These are phyloP conservation scores for Venusia cambrica DNA, from an alignment of 2,888 invertebrate species.

Conservation along the genomic window DNA sequence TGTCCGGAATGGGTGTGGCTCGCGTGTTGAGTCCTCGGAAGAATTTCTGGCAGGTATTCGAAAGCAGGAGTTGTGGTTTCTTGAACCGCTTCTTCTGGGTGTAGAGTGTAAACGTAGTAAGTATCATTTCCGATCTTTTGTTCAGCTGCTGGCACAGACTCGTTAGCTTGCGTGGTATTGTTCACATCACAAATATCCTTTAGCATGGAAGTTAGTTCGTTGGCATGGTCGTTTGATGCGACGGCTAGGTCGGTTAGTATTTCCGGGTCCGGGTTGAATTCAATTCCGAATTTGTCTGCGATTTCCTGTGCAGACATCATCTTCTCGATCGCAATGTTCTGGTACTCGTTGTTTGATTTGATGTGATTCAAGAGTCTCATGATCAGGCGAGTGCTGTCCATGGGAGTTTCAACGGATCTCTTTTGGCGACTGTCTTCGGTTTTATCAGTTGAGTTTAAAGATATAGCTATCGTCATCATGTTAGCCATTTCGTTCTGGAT, in stretches of 20 bases:
- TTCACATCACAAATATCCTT: conserved; percentile 49
- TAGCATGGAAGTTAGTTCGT: conserved; percentile 55
- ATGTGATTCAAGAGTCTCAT: conserved; percentile 66
- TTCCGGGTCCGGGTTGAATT: conserved; percentile 65
- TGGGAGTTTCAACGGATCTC: conserved; percentile 60
- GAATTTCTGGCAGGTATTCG: conserved; percentile 24
- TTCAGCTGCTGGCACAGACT: conserved; percentile 33
- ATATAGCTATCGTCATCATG: conserved; percentile 51
- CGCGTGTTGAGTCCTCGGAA: conserved; percentile 21
- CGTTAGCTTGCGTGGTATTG: conserved; percentile 38
- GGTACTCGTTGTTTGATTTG: conserved; percentile 67
- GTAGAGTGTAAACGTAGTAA: conserved; percentile 37
- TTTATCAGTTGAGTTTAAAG: conserved; percentile 20
- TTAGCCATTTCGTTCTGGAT: conserved; percentile 63
- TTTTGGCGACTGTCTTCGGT: conserved; percentile 49
- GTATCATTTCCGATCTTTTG: conserved; percentile 34
- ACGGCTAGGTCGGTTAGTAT: conserved; percentile 60
- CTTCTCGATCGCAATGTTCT: conserved; percentile 73
- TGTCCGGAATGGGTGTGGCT: conserved; percentile 34
- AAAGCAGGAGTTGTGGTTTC: conserved; percentile 27
- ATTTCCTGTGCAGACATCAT: conserved; percentile 76
- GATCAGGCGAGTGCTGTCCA: conserved; percentile 61
- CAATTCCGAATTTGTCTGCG: conserved; percentile 68
- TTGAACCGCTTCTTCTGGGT: conserved; percentile 32
- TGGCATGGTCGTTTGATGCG: conserved; percentile 61